Base-by-base conservation (phyloP, 1,140 invertebrate species). In the Formica exsecta region DNA sequence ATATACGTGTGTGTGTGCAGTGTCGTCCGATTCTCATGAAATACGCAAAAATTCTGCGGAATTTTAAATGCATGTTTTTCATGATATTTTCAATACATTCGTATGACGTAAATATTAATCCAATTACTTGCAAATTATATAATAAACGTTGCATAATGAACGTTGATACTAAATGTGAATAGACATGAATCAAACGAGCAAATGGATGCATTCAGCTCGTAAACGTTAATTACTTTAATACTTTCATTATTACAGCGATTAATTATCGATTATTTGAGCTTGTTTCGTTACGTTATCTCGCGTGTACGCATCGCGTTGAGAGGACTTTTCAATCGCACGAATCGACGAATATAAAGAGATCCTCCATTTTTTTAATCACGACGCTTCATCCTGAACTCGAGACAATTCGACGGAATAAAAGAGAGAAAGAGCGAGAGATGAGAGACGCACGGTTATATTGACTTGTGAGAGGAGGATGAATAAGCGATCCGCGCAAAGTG, bases 401-500 rank as follows among this genome's bases (percentile, higher is more conserved):
- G 41, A 83, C 68, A 80, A 83, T 74, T 62, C 54, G 38, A 44
- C 54, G 54, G 73, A 83, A 83, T 61, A 48, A 83, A 29, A 16
- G 64, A 54, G 22, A 19, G 41, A 54, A 7, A 19, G 59, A 5
- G 13, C 2, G 16, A 32, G 36, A 48, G 16, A 74, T 83, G 73
- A n/a, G 57, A 36, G 59, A 41, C 32, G 32, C 38, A 16, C n/a
- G 77, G 59, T 89, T 90, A 84, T 87, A 90, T 89, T 89, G 88
- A 90, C 85, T 89, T 62, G 88, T 84, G 89, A 87, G 89, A 87
- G 44, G 77, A 61, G 89, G 79, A 89, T 87, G 89, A 90, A 85
- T 80, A 90, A 87, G 89, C 85, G 87, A 80, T 85, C 84, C 86
- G 70, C 61, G 48, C 16, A 54, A 85, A 87, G 89, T 90, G 62